Evolutionary conservation across 2,888 invertebrate species (phyloP), one percentile per base, ranked within the genome.

Genomic region (Cataglyphis rosenhaueri): DNA sequence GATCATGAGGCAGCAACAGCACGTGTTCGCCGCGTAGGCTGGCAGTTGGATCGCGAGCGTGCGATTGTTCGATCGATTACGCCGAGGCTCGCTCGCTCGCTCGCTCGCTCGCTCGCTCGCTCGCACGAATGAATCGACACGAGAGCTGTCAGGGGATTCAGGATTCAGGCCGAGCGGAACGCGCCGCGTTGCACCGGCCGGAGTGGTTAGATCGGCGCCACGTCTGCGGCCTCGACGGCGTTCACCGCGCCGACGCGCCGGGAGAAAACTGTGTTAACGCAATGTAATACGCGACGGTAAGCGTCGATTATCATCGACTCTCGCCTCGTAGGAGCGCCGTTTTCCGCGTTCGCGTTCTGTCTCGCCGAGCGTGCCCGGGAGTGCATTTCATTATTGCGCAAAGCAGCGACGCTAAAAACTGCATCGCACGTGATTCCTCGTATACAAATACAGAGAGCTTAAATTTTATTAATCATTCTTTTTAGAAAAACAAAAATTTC

Each of bases 181-280:
- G 76, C 76, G 44, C 44, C 44, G 44, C 71, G 85, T 88, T 86
- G 88, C 89, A 89, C 89, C 87, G 84, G 81, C 78, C 61, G 85
- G 75, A 90, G 84, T 83, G 88, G 83, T 90, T 88, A 84, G 84
- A 89, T 87, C 89, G 92, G 91, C 91, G 92, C 92, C 92, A 90
- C 85, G 92, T 91, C 91, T 91, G 82, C 89, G 91, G 84, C 88
- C 86, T 88, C 87, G 83, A n/a, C 52, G 62, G 86, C 89, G 85
- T 84, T 86, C 86, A 84, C 86, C 85, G 87, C 78, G 74, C 55
- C 84, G 73, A 62, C 76, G 55, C 65, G 65, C 32, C 57, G 68
- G 57, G 85, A 86, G 89, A 88, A 90, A 91, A 90, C 87, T 87
- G 86, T 86, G 89, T 85, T 86, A 88, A 87, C 87, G 84, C 85